A percentile compares a stretch with the other conserved stretches of the same genome.
Evolutionary conservation across 2,888 invertebrate species (phyloP).

Genomic region (Chalcis sispes): DNA sequence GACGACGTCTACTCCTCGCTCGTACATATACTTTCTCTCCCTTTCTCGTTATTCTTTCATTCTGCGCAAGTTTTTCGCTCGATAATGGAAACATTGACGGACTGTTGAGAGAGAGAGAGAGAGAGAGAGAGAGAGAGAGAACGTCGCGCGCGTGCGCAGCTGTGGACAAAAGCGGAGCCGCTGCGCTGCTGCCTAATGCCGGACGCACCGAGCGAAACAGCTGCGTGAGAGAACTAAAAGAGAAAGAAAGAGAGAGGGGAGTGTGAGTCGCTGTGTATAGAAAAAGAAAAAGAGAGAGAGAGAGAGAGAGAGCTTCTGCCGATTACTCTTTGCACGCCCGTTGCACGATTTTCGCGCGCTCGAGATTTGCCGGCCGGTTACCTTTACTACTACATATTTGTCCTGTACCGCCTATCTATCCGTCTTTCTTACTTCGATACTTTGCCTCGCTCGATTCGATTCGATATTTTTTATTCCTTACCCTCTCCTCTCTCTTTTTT

Average conservation of each 20-base stretch:
- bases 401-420: no score
- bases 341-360: conserved; percentile 38
- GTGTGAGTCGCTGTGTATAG: background rate
- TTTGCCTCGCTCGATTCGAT: background rate
- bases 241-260: conserved; percentile 3
- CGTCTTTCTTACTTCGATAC: background rate
- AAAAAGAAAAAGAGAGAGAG: background rate
- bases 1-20: background rate
- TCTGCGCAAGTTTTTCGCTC: conserved; percentile 14
- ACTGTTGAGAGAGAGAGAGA: no score
- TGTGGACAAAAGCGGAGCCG: conserved; percentile 28
- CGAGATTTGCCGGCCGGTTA: conserved; percentile 39
- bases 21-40: background rate
- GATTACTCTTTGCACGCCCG: conserved; percentile 40
- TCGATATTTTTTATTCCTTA: conserved; percentile 10
- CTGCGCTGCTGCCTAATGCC: conserved; percentile 18
- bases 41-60: background rate
- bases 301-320: background rate
- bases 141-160: conserved; percentile 21
- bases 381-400: background rate
- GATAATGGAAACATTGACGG: conserved; percentile 40
- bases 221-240: conserved; percentile 7
- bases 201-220: background rate
- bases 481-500: conserved; percentile 1
- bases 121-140: no score